Conservation (phyloP, 2,797 vertebrate genomes). For the Esox lucius region DNA sequence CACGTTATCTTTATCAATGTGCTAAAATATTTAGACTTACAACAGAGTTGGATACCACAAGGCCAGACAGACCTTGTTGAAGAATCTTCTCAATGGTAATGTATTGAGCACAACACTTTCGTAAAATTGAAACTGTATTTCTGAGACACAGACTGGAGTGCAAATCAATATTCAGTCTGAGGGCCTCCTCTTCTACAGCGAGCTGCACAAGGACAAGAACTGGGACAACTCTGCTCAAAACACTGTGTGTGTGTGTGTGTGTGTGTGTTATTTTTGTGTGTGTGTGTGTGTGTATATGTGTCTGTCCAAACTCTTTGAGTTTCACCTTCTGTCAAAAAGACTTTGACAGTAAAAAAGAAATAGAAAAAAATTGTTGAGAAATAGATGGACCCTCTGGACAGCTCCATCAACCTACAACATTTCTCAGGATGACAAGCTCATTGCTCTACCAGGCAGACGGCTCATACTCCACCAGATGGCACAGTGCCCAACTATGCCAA, state of each 20-base stretch:
- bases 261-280: neutral
- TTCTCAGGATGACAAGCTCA: neutral
- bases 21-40: too few species aligned
- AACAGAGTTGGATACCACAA: neutral
- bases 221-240: too few species aligned
- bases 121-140: neutral
- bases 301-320: neutral
- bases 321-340: neutral
- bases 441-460: neutral
- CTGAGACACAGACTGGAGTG: neutral
- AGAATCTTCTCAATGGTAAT: neutral
- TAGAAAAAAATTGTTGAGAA: neutral
- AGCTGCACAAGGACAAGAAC: neutral
- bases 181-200: neutral
- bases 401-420: neutral
- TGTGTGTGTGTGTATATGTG: neutral
- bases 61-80: neutral
- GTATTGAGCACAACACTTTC: neutral
- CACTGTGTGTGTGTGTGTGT: neutral
- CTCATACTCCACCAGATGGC: neutral
- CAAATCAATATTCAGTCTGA: constrained; percentile 21
- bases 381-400: neutral
- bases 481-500: neutral
- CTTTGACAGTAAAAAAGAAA: neutral
- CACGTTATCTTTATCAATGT: too few species aligned